A percentile compares a stretch with the other conserved stretches of the same genome.
These are phyloP conservation scores for Eciton burchellii DNA, from an alignment of 1,140 invertebrate genomes.

Conservation along the genomic window DNA sequence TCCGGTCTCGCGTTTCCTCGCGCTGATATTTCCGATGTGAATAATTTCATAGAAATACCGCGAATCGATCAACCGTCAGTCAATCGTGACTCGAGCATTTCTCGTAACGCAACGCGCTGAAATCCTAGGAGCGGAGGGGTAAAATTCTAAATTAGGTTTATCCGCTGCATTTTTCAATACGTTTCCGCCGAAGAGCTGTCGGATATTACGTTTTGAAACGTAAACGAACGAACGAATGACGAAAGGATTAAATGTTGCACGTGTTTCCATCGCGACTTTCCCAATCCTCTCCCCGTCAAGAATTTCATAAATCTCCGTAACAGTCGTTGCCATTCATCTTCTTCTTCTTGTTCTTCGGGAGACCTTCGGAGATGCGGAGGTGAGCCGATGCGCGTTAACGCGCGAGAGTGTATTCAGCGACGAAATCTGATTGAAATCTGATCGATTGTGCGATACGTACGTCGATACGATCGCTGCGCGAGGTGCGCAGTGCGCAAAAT, in stretches of 20 bases:
- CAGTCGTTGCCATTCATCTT: not conserved
- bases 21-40: not conserved
- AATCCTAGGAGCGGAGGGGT: not conserved
- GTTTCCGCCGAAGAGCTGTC: too few relatives aligned
- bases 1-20: not conserved
- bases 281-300: too few relatives aligned
- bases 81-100: too few relatives aligned
- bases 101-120: not conserved
- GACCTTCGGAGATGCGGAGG: not conserved
- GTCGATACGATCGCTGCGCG: not conserved
- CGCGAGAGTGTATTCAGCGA: not conserved
- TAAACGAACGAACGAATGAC: too few relatives aligned
- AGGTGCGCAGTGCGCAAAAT: constrained; percentile 30
- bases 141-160: not conserved
- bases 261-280: too few relatives aligned
- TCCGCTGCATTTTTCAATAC: too few relatives aligned
- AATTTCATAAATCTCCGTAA: too few relatives aligned
- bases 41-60: constrained; percentile 15
- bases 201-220: too few relatives aligned
- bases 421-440: not conserved
- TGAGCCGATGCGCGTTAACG: constrained; percentile 4
- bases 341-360: constrained; percentile 3
- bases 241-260: too few relatives aligned
- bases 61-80: not conserved
- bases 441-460: constrained; percentile 3